Evolutionary conservation across 2,888 invertebrate genomes (phyloP), one percentile per base, ranked within the genome.

Genomic region (Apantesis nais): DNA sequence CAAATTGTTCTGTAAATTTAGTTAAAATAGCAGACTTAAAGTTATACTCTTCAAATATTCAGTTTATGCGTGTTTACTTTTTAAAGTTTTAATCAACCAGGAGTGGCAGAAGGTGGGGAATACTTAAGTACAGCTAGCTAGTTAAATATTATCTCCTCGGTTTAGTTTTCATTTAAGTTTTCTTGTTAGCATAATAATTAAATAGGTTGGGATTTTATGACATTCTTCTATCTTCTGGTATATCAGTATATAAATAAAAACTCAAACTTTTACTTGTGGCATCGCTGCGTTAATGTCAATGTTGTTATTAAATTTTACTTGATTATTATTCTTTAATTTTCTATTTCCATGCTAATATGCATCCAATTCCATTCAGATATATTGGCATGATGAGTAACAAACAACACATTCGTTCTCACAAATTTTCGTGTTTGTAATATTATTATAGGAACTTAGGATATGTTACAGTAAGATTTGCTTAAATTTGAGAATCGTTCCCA

Each of bases 121-220:
- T 66, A 64, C 29, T 52, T 72, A 68, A 66, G 71, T 62, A n/a
- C 63, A 37, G 12, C 37, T 14, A 70, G 73, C 66, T 74, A 68
- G 44, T 71, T 74, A 61, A 73, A 70, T 69, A 75, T 70, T 29
- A 69, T 76, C 68, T 58, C 39, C 55, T 66, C 39, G 55, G 66
- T 58, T 22, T 14, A 19, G 25, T 72, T 74, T 72, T 72, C 67
- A 73, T 76, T 68, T 62, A 77, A 79, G 68, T 78, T 74, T 76
- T 68, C 69, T 70, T 68, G 72, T 75, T 71, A 69, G 63, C 67
- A 58, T 76, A 61, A 25, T 68, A 71, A 69, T 76, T 70, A 19
- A 60, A 67, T 60, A 61, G 34, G 44, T 37, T 67, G 39, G 14
- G 19, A 11, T 58, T 55, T 66, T 55, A 55, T 34, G 14, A 52